phyloP scores from a whole-genome alignment of 35 echinoderm and acorn worm genomes.

The Chiridota heheva region DNA sequence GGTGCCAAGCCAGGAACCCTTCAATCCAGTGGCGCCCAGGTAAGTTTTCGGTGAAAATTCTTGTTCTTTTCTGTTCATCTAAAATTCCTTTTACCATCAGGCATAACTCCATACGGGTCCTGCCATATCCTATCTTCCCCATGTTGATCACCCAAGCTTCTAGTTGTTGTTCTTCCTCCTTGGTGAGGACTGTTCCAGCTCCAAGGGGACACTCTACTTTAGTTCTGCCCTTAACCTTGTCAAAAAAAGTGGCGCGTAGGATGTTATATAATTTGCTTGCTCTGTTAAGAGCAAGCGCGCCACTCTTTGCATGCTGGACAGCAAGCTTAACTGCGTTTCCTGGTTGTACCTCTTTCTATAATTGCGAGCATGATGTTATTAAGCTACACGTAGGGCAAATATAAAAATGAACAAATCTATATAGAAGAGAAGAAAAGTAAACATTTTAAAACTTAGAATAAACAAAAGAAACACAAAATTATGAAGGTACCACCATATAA shows the following conservation, averaged over 20 bases:
- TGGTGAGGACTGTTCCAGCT: not conserved
- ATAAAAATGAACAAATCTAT: no score
- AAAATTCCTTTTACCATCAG: not conserved
- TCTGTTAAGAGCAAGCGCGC: not conserved
- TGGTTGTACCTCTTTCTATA: not conserved
- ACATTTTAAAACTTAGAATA: no score
- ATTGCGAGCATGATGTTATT: not conserved
- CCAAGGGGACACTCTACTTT: not conserved
- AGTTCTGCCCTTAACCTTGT: not conserved
- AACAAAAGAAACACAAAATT: no score
- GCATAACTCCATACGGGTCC: no score
- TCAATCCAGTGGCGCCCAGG: constrained; percentile 17
- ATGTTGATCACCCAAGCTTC: no score
- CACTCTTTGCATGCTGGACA: not conserved
- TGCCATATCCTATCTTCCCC: no score
- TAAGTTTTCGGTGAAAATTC: not conserved
- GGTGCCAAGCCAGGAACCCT: constrained; percentile 3
- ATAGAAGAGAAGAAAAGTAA: no score
- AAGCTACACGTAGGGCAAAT: no score
- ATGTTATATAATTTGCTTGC: not conserved
- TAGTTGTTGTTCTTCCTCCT: no score
- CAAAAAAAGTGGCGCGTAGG: not conserved
- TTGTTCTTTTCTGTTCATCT: not conserved
- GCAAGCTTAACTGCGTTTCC: not conserved
- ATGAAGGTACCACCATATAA: no score